A percentile compares a stretch with the other conserved stretches of the same genome.
These are phyloP conservation scores for Bactericera cockerelli DNA, from an alignment of 1,140 invertebrate species.

Conservation along the genomic window DNA sequence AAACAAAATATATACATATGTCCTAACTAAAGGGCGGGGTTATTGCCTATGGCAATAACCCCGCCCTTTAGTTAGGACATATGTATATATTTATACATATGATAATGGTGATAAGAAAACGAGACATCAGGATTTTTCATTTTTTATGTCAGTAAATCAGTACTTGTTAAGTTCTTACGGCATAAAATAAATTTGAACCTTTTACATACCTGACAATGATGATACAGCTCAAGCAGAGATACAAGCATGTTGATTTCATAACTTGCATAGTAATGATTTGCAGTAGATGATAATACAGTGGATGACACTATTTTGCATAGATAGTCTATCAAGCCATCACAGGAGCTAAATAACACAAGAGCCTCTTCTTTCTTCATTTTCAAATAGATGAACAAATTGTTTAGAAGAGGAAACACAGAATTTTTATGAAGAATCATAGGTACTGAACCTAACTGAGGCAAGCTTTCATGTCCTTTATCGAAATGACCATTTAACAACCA, in stretches of 20 bases:
- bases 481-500: constrained; percentile 19
- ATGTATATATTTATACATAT: too few relatives aligned
- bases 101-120: too few relatives aligned
- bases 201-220: constrained; percentile 16
- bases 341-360: not conserved
- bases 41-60: too few relatives aligned
- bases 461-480: constrained; percentile 18
- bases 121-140: too few relatives aligned
- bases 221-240: constrained; percentile 17
- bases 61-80: too few relatives aligned
- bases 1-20: too few relatives aligned
- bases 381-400: constrained; percentile 15
- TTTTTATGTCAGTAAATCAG: too few relatives aligned
- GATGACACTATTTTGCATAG: constrained; percentile 12
- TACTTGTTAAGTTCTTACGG: too few relatives aligned
- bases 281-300: constrained; percentile 9
- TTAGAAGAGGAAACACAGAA: constrained; percentile 20
- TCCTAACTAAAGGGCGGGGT: too few relatives aligned
- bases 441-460: constrained; percentile 20
- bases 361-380: constrained; percentile 15
- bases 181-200: too few relatives aligned
- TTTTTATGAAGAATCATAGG: constrained; percentile 17
- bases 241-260: constrained; percentile 19
- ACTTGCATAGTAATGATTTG: constrained; percentile 20
- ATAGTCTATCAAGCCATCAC: constrained; percentile 16